Evolutionary conservation across 2,797 vertebrate genomes (phyloP).

Genomic region (Rallus crepitans): DNA sequence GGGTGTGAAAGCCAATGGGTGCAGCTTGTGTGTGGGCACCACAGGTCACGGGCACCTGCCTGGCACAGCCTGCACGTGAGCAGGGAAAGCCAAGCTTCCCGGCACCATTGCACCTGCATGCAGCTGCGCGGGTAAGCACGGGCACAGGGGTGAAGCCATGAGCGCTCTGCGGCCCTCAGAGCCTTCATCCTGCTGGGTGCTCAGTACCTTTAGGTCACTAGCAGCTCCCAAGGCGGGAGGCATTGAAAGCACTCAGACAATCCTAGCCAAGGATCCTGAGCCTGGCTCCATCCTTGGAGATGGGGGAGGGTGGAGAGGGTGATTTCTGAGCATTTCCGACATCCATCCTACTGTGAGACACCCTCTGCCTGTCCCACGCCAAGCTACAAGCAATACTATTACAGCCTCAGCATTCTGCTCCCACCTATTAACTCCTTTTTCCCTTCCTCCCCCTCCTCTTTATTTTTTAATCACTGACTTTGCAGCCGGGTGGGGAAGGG

Average conservation of each 20-base stretch:
- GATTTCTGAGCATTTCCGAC: background rate
- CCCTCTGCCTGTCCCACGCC: rapidly evolving
- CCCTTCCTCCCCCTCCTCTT: background rate
- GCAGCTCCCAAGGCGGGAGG: background rate
- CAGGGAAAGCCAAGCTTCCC: background rate
- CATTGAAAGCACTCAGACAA: background rate
- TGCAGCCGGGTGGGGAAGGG: background rate
- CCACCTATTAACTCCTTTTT: background rate
- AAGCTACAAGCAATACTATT: rapidly evolving
- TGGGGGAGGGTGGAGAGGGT: background rate
- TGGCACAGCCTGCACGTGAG: background rate
- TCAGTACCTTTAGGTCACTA: background rate
- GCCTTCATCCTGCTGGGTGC: background rate
- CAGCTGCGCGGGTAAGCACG: background rate
- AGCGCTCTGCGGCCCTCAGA: background rate
- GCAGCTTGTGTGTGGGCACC: background rate
- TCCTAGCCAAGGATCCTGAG: background rate
- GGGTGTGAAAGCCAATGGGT: background rate
- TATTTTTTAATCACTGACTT: constrained; percentile 54
- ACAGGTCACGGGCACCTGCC: background rate
- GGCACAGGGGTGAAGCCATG: rapidly evolving
- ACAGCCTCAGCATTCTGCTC: background rate
- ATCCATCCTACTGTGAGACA: background rate
- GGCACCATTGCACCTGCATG: background rate
- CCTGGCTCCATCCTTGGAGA: background rate